These are phyloP conservation scores for Halisarca cf. caerulea DNA, from an alignment of 37 sponge, comb jelly and placozoan genomes.

Conservation along the genomic window DNA sequence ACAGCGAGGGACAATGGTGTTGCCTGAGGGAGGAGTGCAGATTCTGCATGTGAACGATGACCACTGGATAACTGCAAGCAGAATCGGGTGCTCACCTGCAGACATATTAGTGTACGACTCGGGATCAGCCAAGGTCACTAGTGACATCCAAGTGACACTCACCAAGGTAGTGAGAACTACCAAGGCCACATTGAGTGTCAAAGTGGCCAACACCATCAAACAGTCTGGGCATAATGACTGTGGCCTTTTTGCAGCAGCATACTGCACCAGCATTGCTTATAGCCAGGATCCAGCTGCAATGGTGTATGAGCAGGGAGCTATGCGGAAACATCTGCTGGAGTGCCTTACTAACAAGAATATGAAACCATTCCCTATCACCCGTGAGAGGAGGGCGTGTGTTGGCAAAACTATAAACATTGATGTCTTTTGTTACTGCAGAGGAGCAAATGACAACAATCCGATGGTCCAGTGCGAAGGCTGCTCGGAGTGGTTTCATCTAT, in stretches of 20 bases:
- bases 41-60: background rate
- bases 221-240: conserved; percentile 5
- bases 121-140: background rate
- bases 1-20: no score
- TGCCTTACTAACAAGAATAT: background rate
- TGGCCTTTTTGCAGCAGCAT: conserved; percentile 9
- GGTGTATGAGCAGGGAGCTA: background rate
- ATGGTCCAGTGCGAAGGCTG: background rate
- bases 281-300: background rate
- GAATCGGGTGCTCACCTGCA: background rate
- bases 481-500: background rate
- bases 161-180: background rate
- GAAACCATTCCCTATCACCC: background rate
- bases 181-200: background rate
- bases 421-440: conserved; percentile 1
- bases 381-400: background rate
- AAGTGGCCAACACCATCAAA: background rate
- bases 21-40: no score
- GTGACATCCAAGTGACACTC: background rate
- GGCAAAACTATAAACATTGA: background rate
- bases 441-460: background rate
- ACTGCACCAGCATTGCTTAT: conserved; percentile 8
- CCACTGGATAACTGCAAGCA: background rate
- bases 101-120: background rate
- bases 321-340: background rate